Evolutionary conservation across 2,797 vertebrate genomes (phyloP), one percentile per base, ranked within the genome.

Genomic region (Syngnathus rostellatus): DNA sequence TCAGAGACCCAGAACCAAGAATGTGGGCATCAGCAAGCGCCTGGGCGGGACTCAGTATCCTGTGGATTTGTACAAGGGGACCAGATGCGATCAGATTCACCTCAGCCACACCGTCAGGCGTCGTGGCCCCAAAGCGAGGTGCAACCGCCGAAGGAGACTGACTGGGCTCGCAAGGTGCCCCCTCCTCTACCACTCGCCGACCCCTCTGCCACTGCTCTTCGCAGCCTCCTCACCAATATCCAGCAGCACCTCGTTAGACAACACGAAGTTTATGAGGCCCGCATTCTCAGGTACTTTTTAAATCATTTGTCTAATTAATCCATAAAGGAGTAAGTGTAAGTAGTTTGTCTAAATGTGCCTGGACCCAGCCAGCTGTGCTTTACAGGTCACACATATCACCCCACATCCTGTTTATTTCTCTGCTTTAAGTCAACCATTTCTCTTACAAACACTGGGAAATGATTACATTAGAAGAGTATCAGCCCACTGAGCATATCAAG

Each of bases 191-290:
- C 86, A 39, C 48, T 73, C 14, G 85, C 82, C 0, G 87, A 89
- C 75, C 86, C 89, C 58, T 84, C 77, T 0, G 83, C 87, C 54
- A 83, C 86, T 1, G 83, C 87, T 50, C 82, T 87, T 0, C 86
- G 87, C 54, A 87, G 87, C 77, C 70, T 91, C 64, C 85, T 91
- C 66, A 86, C 85, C 11, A 74, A 78, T 74, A 82, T 91, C 53
- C 86, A 89, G 63, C 89, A 90, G 78, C 87, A 91, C 73, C 89
- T 91, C 43, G 62, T 74, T 50, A 76, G 80, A 31, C 89, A 91
- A 78, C 80, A 85, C 69, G 84, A 87, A 39, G 86, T 86, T 67
- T 90, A 90, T 1, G 89, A 89, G 67, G 72, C 72, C 8, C 81
- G 81, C 23, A 87, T 91, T 66, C 73, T 75, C 75, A 87, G 89